Percentiles rank a stretch among this genome's conserved stretches.
These are phyloP conservation scores for Eupeodes luniger DNA, from an alignment of 2,888 invertebrate species.

Conservation along the genomic window DNA sequence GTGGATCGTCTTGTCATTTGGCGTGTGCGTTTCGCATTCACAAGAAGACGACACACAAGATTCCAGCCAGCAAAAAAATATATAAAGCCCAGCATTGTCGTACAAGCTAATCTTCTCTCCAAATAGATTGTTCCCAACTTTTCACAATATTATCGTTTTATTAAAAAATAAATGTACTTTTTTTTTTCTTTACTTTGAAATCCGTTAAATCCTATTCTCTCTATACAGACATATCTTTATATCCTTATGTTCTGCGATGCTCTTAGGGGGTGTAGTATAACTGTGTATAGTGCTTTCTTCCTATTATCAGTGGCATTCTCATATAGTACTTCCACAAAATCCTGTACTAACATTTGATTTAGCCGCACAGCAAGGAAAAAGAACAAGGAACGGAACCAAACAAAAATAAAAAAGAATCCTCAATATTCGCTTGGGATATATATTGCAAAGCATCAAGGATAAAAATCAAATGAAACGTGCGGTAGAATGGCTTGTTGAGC, in stretches of 20 bases:
- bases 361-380: conserved; percentile 39
- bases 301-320: conserved; percentile 69
- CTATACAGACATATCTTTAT: conserved; percentile 22
- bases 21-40: conserved; percentile 38
- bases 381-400: not conserved
- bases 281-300: conserved; percentile 28
- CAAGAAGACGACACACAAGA: not conserved
- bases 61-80: conserved; percentile 1
- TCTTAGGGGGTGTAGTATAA: not conserved
- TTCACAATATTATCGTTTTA: conserved; percentile 76
- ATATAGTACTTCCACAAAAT: conserved; percentile 54
- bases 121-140: conserved; percentile 74
- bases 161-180: conserved; percentile 69
- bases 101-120: conserved; percentile 71
- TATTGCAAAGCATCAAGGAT: conserved; percentile 54
- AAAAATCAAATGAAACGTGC: conserved; percentile 67
- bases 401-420: conserved; percentile 39
- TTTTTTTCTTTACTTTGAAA: conserved; percentile 48
- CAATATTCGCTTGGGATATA: conserved; percentile 68
- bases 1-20: conserved; percentile 20
- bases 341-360: conserved; percentile 74
- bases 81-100: conserved; percentile 67
- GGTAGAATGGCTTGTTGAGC: conserved; percentile 6
- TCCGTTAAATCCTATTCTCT: conserved; percentile 68
- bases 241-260: conserved; percentile 34